Conservation (phyloP, 2,113 vertebrate genomes). For the Falcunculus frontatus region DNA sequence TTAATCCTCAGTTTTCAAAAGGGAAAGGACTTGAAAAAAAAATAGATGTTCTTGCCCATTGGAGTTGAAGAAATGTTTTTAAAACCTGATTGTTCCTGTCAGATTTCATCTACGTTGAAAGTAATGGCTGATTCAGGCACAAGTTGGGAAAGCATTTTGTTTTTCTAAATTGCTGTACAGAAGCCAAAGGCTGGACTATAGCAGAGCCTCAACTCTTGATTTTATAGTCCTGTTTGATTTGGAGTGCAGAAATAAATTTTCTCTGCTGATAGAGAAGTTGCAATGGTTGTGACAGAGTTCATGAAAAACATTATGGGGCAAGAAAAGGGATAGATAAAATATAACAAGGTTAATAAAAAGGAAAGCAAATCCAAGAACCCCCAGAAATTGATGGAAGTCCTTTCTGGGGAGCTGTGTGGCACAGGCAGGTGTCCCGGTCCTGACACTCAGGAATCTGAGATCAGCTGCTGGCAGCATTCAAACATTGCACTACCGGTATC, state of each 20-base stretch:
- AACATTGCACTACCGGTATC: not conserved
- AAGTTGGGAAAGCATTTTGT: not conserved
- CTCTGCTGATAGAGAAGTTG: not conserved
- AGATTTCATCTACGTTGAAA: not conserved
- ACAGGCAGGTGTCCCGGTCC: not conserved
- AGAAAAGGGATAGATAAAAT: not conserved
- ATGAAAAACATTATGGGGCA: not conserved
- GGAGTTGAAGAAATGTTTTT: constrained; percentile 4
- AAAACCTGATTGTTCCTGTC: constrained; percentile 18
- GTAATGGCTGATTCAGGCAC: not conserved
- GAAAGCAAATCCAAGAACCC: not conserved
- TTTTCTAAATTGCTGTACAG: not conserved
- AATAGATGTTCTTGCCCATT: not conserved
- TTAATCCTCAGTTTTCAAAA: not conserved
- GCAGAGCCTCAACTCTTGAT: not conserved
- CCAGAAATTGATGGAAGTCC: not conserved
- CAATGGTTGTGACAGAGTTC: not conserved
- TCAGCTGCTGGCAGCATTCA: not conserved
- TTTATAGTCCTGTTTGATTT: not conserved
- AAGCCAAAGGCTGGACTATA: not conserved
- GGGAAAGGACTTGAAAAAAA: not conserved
- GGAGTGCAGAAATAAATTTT: not conserved
- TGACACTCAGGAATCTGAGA: not conserved
- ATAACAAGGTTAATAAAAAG: not conserved
- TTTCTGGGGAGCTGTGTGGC: not conserved